phyloP scores from a whole-genome alignment of 2,888 invertebrate genomes.

The Drosophila anomalata region DNA sequence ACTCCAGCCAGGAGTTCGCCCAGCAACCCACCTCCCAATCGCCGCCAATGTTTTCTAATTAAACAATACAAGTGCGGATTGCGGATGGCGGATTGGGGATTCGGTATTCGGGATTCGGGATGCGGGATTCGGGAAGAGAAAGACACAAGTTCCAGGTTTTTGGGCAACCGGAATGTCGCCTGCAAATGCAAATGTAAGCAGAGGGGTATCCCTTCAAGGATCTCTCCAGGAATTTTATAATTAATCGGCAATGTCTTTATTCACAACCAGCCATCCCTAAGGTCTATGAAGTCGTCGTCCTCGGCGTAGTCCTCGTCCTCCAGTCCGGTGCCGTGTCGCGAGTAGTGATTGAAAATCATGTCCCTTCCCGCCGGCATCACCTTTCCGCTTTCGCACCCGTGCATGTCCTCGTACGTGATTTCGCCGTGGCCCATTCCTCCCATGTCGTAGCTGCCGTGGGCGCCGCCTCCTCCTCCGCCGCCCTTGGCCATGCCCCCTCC shows the following conservation, averaged over 20 bases:
- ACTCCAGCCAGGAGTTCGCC: constrained; percentile 31
- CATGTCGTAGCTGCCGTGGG: constrained; percentile 78
- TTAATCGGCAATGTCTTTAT: constrained; percentile 70
- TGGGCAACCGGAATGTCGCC: constrained; percentile 28
- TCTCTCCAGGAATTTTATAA: constrained; percentile 68
- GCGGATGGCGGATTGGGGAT: constrained; percentile 23
- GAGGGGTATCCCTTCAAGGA: constrained; percentile 20
- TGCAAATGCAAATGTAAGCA: constrained; percentile 53
- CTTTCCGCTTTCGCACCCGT: constrained; percentile 69
- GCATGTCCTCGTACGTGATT: constrained; percentile 74
- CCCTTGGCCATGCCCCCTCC: constrained; percentile 59
- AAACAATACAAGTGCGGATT: constrained; percentile 52
- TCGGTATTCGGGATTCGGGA: neutral
- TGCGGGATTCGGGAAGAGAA: constrained; percentile 15
- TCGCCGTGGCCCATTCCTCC: constrained; percentile 66
- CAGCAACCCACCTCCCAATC: constrained; percentile 7
- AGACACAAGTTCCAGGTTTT: constrained; percentile 42
- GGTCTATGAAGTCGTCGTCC: constrained; percentile 74
- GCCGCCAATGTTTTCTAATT: constrained; percentile 44
- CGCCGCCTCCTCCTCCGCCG: constrained; percentile 80
- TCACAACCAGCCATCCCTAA: constrained; percentile 73
- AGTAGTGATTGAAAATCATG: constrained; percentile 82
- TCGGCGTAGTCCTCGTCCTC: constrained; percentile 59
- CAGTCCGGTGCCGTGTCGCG: constrained; percentile 66
- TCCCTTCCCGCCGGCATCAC: constrained; percentile 70